Base-by-base conservation (phyloP, 1,140 invertebrate genomes). In the Belonocnema kinseyi region DNA sequence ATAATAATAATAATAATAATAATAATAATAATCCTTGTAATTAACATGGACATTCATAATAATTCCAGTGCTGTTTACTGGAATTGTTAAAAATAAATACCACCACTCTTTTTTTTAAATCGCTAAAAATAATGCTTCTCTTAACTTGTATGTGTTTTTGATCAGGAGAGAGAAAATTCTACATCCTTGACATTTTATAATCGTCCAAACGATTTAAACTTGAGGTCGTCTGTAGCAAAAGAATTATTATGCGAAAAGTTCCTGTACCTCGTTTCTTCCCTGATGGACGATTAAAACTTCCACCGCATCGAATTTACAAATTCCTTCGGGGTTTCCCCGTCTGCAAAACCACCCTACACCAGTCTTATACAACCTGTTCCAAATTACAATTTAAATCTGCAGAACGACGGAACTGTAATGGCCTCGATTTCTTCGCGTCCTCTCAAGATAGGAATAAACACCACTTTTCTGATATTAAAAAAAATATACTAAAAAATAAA, bases 191-290 rank as follows among this genome's bases (percentile, higher is more conserved):
- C 14, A 58, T 58, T 19, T 73, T 7, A 72, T 40, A 33, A 74
- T 19, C 66, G 19, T 54, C 56, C 13, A 51, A 16, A 77, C 51
- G 58, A 40, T 2, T 70, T 72, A 70, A 72, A 19, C 19, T 70
- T 33, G 40, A 56, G 74, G 73, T 70, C 72, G 74, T 80, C 40
- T 73, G 21, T 14, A 52, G 79, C 66, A 76, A 83, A 86, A 87
- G 82, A 87, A 88, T 88, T 87, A 88, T 87, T 87, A 88, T 86
- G 85, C 85, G 85, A 87, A 89, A 89, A 89, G 86, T 88, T 89
- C 75, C 77, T 73, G 73, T 72, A 77, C 76, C 85, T 82, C 86
- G 83, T 85, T 86, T 87, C 85, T 83, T 86, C 84, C 80, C 85
- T 82, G 88, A 88, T 88, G 85, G 85, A 85, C 87, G 88, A 88